Evolutionary conservation across 2,113 vertebrate genomes (phyloP), one percentile per base, ranked within the genome.

Genomic region (Speoplatyrhinus poulsoni): DNA sequence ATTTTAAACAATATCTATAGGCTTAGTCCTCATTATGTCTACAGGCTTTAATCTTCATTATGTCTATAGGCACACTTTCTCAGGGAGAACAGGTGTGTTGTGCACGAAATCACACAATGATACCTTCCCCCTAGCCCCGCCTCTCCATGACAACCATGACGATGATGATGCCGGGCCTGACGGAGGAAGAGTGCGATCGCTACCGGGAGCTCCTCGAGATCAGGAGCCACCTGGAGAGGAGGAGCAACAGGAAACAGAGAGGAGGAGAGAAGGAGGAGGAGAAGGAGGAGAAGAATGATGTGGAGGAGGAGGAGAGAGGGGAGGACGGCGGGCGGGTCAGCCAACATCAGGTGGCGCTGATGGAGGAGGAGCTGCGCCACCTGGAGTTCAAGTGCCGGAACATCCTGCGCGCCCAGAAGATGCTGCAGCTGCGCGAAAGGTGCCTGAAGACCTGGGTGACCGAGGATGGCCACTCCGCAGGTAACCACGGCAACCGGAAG

Each of bases 331-430:
- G 91, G 67, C 91, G 81, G n/a, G 12, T 85, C 12, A 85, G 91
- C 8, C 91, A 92, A 71, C 92, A 93, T 0, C 93, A 95, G 83
- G 83, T 95, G 89, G 93, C 93, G 36, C 81, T 95, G 83, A 89
- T 96, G 19, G 94, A 95, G 62, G 95, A 96, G 82, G 95, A 96
- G 87, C 77, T 96, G 15, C 90, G 94, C 5, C 95, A 96, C 84
- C 88, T 96, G 70, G 95, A 96, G 81, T 95, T 96, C 78, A 95
- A 96, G 70, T 96, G 94, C 60, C 92, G 95, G 15, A 95, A 95
- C 74, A 93, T 95, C 12, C 84, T 96, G 59, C 87, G 95, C 0
- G 95, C 93, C 0, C 95, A 96, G 60, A 95, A 96, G 85, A 94
- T 96, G 92, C 94, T 95, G 80, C 93, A 95, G 88, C 90, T 96